Evolutionary conservation across 2,888 invertebrate species (phyloP), one percentile per base, ranked within the genome.

Genomic region (Lutraria lutraria): DNA sequence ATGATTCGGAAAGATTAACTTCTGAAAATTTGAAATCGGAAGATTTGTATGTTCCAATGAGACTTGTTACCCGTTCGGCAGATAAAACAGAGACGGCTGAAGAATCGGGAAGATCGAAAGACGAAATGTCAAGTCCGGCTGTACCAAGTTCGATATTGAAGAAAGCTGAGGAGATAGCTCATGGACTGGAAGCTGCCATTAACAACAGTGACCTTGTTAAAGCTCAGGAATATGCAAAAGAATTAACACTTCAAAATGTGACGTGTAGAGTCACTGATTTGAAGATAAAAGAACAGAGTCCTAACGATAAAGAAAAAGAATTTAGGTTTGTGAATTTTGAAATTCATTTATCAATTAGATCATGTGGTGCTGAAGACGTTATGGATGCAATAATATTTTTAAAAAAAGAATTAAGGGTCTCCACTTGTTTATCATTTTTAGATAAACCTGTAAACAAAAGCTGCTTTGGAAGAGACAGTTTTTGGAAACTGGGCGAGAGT

Each of bases 171-270:
- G 89, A 91, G 29, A 76, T 90, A 29, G 85, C 85, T 6, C 82
- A 92, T 60, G 82, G 92, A 13, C 88, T 95, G 72, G 91, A 93
- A 81, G 88, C 92, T 25, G 94, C 94, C 52, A 94, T 95, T 15
- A 91, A 92, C 60, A 86, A 89, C 15, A 92, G 92, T 10, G 93
- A 94, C 63, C 89, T 86, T 1, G 87, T 90, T n/a, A 84, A 83
- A 53, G 93, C 95, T 43, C 87, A 92, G 83, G 88, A 92, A 63
- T 88, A 93, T 90, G 94, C 94, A 3, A 89, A 89, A 0, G 54
- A 84, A 52, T 85, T 95, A 29, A 53, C 63, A 76, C 60, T 80
- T 12, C 89, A 91, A 52, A 91, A 87, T 34, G 90, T 93, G 0
- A 89, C 82, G n/a, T 91, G 94, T 25, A 88, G 83, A 16, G 43